Percentiles rank a stretch among this genome's conserved stretches.
phyloP scores from a whole-genome alignment of 92 coral and sea anemone genomes.

The Isaurus tuberculatus region DNA sequence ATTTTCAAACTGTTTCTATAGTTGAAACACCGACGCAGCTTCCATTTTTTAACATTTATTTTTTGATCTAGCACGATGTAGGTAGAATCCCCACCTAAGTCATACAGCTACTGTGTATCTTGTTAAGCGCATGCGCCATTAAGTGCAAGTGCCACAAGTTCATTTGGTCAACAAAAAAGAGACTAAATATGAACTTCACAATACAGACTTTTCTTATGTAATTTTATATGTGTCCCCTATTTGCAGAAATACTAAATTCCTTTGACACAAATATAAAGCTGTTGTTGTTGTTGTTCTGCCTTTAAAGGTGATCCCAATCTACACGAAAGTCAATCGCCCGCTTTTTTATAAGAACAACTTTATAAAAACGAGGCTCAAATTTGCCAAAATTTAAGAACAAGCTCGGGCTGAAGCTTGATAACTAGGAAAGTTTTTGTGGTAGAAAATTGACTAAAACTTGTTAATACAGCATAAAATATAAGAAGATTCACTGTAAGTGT shows the following conservation, averaged over 20 bases:
- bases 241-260: background rate
- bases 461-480: no score
- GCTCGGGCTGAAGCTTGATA: no score
- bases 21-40: no score
- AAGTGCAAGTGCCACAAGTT: constrained; percentile 7
- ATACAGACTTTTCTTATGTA: constrained; percentile 1
- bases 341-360: background rate
- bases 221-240: background rate
- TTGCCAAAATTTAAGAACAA: no score
- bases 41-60: no score
- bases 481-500: no score
- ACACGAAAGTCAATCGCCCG: background rate
- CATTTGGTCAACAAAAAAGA: background rate
- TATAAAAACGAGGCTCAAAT: no score
- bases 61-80: constrained; percentile 15
- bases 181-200: constrained; percentile 6
- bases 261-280: background rate
- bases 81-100: constrained; percentile 15
- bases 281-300: constrained; percentile 1
- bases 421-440: background rate
- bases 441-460: background rate
- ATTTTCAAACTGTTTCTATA: no score
- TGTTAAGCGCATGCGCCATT: constrained; percentile 6
- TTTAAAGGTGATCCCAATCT: background rate
- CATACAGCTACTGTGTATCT: constrained; percentile 17